phyloP scores from a whole-genome alignment of 2,113 vertebrate species.

The Paedocypris sp. region DNA sequence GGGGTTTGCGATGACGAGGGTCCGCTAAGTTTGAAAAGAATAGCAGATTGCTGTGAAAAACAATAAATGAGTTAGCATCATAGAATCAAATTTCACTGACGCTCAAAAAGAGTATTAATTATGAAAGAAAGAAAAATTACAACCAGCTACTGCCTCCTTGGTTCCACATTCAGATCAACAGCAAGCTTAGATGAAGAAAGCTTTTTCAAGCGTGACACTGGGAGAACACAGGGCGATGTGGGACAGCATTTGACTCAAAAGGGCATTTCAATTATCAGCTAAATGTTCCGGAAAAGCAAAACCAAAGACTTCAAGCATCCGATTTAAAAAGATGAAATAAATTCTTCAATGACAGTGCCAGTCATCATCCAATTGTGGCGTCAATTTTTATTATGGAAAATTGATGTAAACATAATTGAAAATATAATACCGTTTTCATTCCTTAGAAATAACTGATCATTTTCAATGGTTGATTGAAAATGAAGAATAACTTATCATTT shows the following conservation, averaged over 20 bases:
- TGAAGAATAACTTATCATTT: no score
- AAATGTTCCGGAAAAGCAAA: constrained; percentile 3
- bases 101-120: not conserved
- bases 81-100: not conserved
- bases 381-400: no score
- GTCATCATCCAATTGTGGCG: no score
- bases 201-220: constrained; percentile 26
- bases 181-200: constrained; percentile 33
- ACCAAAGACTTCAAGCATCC: no score
- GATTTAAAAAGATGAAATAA: no score
- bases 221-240: constrained; percentile 2
- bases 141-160: not conserved
- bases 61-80: no score
- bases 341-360: no score
- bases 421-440: no score
- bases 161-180: constrained; percentile 8
- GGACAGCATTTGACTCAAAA: constrained; percentile 18
- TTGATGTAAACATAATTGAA: no score
- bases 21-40: not conserved
- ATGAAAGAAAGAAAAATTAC: not conserved
- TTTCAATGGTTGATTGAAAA: no score
- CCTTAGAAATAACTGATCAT: no score
- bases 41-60: not conserved
- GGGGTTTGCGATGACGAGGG: not conserved
- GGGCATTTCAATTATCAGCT: constrained; percentile 16